phyloP scores from a whole-genome alignment of 2,113 vertebrate species.

The Cephalopterus ornatus region DNA sequence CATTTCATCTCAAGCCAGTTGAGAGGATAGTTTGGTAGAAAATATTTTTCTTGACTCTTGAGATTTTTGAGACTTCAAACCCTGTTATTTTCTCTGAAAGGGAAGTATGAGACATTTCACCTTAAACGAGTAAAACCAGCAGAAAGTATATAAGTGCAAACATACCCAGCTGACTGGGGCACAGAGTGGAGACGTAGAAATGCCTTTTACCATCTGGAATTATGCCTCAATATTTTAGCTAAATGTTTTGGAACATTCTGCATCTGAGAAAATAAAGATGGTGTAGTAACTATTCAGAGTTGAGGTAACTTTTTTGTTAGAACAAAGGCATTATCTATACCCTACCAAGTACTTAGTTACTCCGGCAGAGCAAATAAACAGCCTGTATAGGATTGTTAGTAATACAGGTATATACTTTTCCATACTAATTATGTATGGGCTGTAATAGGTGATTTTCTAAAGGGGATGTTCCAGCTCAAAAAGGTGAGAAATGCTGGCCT shows the following conservation, averaged over 20 bases:
- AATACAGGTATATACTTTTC: background rate
- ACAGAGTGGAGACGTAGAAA: background rate
- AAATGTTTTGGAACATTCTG: background rate
- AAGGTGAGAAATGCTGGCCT: background rate
- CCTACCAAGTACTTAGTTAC: background rate
- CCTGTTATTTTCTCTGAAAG: background rate
- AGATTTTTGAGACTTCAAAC: background rate
- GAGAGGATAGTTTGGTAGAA: background rate
- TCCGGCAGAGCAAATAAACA: background rate
- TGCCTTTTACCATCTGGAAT: background rate
- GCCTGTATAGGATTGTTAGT: background rate
- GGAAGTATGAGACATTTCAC: background rate
- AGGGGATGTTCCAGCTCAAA: background rate
- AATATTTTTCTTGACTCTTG: background rate
- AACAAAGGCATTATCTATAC: background rate
- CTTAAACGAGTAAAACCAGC: background rate
- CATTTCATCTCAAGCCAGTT: background rate
- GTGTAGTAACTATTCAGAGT: background rate
- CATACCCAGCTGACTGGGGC: background rate
- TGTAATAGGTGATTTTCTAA: background rate
- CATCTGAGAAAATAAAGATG: background rate
- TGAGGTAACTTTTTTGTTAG: background rate
- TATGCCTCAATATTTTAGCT: background rate
- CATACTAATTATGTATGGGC: background rate
- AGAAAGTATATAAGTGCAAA: background rate